Evolutionary conservation across 2,113 vertebrate species (phyloP).

Genomic region (Vidua chalybeata): DNA sequence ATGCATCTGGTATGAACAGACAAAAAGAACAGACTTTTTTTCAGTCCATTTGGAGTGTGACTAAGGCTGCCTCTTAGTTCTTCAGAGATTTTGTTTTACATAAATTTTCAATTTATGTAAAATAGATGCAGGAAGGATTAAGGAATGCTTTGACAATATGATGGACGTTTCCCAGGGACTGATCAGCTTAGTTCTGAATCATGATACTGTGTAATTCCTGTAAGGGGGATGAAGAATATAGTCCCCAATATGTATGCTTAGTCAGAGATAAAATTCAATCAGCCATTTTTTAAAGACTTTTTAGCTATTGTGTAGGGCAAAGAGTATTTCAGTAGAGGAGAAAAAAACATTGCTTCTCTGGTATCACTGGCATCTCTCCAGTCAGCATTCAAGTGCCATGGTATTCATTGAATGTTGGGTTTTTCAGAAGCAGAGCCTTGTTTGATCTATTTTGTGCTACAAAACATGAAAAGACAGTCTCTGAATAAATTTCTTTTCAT

Average conservation of each 20-base stretch:
- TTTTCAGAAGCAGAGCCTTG: background rate
- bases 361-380: background rate
- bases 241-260: fast-evolving
- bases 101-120: background rate
- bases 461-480: background rate
- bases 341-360: background rate
- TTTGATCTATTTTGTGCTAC: background rate
- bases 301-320: background rate
- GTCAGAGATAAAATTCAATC: background rate
- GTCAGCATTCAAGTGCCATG: background rate
- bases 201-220: background rate
- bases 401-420: background rate
- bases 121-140: background rate
- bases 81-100: background rate
- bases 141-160: background rate
- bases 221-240: background rate
- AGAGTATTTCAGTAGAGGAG: background rate
- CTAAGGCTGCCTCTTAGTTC: background rate
- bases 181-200: background rate
- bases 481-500: background rate
- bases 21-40: background rate
- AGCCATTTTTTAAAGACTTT: background rate
- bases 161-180: background rate
- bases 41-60: background rate
- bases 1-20: background rate